Conservation (phyloP, 2,888 invertebrate genomes). For the Nephrotoma flavescens region DNA sequence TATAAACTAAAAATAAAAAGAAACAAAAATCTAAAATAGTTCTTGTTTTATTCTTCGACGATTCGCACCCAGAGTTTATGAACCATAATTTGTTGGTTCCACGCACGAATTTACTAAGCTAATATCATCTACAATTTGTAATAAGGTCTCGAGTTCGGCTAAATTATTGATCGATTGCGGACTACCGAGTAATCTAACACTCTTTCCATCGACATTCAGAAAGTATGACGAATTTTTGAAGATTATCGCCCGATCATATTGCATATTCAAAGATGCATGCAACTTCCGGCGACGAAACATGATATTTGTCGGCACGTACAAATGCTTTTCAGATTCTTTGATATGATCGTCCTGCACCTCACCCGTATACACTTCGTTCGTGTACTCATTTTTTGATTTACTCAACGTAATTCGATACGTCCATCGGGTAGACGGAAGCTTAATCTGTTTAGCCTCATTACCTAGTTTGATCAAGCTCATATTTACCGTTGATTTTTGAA, state of each 20-base stretch:
- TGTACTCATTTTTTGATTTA: conserved; percentile 13
- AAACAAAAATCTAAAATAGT: neutral
- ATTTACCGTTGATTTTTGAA: conserved; percentile 16
- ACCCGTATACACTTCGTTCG: conserved; percentile 23
- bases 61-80: neutral
- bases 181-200: conserved; percentile 29
- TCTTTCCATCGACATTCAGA: conserved; percentile 31
- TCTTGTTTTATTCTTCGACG: neutral
- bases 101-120: conserved; percentile 25
- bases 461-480: conserved; percentile 26
- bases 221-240: conserved; percentile 30
- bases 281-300: conserved; percentile 23
- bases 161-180: conserved; percentile 24
- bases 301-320: conserved; percentile 29
- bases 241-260: conserved; percentile 31
- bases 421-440: conserved; percentile 25
- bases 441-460: conserved; percentile 22
- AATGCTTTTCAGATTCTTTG: conserved; percentile 25
- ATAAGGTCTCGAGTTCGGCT: conserved; percentile 27
- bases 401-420: conserved; percentile 28
- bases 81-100: neutral
- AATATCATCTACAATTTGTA: conserved; percentile 30
- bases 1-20: neutral
- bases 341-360: conserved; percentile 26
- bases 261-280: conserved; percentile 18